Evolutionary conservation across 2,888 invertebrate genomes (phyloP), one percentile per base, ranked within the genome.

Genomic region (Leptopterna dolabrata): DNA sequence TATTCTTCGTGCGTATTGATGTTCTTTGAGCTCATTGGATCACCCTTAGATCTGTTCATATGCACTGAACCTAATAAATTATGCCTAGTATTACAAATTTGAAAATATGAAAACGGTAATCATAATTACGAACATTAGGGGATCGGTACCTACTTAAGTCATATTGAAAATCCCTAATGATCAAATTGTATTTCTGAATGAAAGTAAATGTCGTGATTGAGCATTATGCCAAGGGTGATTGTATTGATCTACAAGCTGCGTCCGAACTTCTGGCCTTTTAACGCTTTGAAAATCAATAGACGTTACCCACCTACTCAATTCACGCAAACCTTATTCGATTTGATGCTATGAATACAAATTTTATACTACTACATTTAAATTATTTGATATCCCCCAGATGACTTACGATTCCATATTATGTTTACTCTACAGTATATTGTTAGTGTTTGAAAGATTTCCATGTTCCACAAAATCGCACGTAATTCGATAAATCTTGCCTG

Each of bases 381-480:
- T 63, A 63, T 63, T 63, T 9, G 6, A 63, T 24, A 36, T 24
- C 24, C 24, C 63, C 24, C 63, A 63, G 19, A 63, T 63, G 63
- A 24, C 63, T 4, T 47, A 47, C 16, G 1, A 47, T 16, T 24
- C 11, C 11, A 63, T 36, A 36, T 24, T 63, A 24, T 63, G 63
- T 63, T 63, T 63, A 63, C 63, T 19, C 51, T 51, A 51, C 45
- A 63, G 63, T 63, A 24, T 63, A 63, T 63, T 63, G 63, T 24
- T 63, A 63, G 63, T 63, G 63, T 63, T 63, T 27, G 63, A 63
- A 63, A 24, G 63, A 63, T 63, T 19, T 73, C 73, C 41, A 73
- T 36, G 73, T 73, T 73, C 16, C 29, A 41, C 73, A 73, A 73
- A 73, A 73, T 73, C 73, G 41, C 19, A 16, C 36, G 73, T 73